Evolutionary conservation across 2,113 vertebrate genomes (phyloP).

Genomic region (Podocnemis expansa): DNA sequence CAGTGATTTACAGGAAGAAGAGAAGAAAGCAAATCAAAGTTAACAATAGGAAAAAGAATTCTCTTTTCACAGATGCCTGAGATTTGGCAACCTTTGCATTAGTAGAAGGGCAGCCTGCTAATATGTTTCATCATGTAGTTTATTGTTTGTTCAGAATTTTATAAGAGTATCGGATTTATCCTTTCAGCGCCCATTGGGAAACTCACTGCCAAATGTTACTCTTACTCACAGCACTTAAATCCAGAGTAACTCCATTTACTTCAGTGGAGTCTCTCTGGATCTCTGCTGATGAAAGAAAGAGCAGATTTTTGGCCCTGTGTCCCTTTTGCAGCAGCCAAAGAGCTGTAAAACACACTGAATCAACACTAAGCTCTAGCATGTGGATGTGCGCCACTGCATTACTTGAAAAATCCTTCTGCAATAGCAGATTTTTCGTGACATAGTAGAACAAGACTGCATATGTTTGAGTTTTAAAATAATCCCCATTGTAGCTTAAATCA

Average conservation of each 20-base stretch:
- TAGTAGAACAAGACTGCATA: not conserved
- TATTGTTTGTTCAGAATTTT: not conserved
- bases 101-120: not conserved
- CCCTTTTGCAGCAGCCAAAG: not conserved
- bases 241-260: not conserved
- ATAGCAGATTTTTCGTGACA: not conserved
- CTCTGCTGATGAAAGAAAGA: not conserved
- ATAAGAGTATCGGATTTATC: not conserved
- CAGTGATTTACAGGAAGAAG: slow-evolving; percentile 51
- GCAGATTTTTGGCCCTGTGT: not conserved
- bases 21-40: not conserved
- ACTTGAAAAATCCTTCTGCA: not conserved
- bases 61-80: not conserved
- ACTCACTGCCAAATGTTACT: not conserved
- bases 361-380: not conserved
- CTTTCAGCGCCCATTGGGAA: not conserved
- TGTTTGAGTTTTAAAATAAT: not conserved
- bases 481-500: not conserved
- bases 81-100: not conserved
- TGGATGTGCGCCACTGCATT: rapidly evolving
- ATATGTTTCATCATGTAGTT: not conserved
- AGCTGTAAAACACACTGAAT: not conserved
- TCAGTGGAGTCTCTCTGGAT: not conserved
- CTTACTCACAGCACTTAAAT: not conserved
- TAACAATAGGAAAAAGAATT: not conserved